Conservation (phyloP, 1,140 invertebrate genomes). For the Hylyphantes graminicola region DNA sequence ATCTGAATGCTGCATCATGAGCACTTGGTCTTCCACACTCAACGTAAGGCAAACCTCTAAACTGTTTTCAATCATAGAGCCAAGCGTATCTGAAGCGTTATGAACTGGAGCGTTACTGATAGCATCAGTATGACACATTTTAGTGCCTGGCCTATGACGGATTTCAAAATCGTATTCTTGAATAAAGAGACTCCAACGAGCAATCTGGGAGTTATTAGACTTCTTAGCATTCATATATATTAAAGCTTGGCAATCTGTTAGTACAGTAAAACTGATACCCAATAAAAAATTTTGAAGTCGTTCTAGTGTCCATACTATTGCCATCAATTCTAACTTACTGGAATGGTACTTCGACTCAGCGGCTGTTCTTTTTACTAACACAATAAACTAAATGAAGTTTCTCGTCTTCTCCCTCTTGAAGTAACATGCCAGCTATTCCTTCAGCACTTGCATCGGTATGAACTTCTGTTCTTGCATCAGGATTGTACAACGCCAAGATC, state of each 20-base stretch:
- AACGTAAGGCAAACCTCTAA: slow-evolving; percentile 23
- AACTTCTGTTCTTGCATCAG: background rate
- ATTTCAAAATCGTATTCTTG: slow-evolving; percentile 35
- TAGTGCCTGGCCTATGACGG: background rate
- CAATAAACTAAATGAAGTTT: background rate
- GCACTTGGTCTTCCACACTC: slow-evolving; percentile 5
- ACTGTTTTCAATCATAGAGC: background rate
- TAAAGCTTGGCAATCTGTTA: background rate
- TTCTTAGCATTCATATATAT: slow-evolving; percentile 5
- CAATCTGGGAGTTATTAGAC: background rate
- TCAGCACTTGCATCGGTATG: background rate
- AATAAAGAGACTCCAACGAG: background rate
- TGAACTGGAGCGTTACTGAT: slow-evolving; percentile 2
- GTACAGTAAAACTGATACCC: background rate
- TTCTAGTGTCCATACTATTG: background rate
- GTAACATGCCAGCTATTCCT: background rate
- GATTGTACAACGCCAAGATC: background rate
- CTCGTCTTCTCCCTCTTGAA: background rate
- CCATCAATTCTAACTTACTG: background rate
- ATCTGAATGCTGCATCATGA: slow-evolving; percentile 3
- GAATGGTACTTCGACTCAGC: background rate
- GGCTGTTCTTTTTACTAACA: background rate
- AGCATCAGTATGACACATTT: slow-evolving; percentile 13
- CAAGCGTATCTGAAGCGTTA: background rate
- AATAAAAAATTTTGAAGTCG: background rate